These are phyloP conservation scores for Agrotis ipsilon DNA, from an alignment of 2,888 invertebrate species.

Conservation along the genomic window DNA sequence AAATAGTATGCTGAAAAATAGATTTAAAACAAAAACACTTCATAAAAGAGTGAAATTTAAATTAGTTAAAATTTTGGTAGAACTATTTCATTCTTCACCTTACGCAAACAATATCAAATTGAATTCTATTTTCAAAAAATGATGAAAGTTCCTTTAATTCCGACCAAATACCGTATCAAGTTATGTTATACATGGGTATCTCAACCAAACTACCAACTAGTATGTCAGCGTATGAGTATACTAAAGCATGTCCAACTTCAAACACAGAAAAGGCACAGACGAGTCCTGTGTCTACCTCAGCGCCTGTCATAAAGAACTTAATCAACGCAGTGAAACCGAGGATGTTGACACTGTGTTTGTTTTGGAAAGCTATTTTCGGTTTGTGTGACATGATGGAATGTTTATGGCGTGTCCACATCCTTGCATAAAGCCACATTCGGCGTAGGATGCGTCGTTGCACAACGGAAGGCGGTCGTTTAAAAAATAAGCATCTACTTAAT, in stretches of 20 bases:
- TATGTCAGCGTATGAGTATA: not conserved
- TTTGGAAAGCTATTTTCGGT: conserved; percentile 59
- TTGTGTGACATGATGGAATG: conserved; percentile 52
- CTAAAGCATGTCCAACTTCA: conserved; percentile 3
- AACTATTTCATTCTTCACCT: not conserved
- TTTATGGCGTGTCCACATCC: conserved; percentile 59
- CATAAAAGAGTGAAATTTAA: too few relatives aligned
- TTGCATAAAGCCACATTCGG: conserved; percentile 53
- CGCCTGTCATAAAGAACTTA: conserved; percentile 50
- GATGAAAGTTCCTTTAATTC: not conserved
- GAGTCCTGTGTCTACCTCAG: conserved; percentile 30
- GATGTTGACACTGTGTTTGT: conserved; percentile 40
- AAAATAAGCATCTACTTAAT: conserved; percentile 38
- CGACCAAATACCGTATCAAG: not conserved
- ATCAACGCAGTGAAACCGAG: conserved; percentile 36
- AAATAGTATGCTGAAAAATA: too few relatives aligned
- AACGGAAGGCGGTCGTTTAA: conserved; percentile 53
- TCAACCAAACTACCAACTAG: not conserved
- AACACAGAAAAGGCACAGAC: conserved; percentile 25
- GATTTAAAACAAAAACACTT: too few relatives aligned
- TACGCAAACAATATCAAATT: not conserved
- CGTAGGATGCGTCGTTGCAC: conserved; percentile 37
- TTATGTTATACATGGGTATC: not conserved
- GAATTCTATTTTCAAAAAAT: not conserved
- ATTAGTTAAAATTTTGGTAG: too few relatives aligned